Base-by-base conservation (phyloP, 2,888 invertebrate species). In the Rotaria sp. region DNA sequence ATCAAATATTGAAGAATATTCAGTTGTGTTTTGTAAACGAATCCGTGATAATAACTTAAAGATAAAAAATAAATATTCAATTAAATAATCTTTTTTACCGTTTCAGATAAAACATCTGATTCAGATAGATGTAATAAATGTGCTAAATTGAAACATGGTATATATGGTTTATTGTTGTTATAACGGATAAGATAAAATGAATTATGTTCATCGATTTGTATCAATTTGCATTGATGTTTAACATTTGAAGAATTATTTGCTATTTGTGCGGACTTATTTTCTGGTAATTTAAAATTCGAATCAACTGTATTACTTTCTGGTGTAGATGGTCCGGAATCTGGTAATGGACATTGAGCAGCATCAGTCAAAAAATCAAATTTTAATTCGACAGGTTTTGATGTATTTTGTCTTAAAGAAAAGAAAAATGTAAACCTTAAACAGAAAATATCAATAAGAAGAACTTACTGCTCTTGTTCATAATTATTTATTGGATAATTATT, bases 121-220 rank as follows among this genome's bases (percentile, higher is more conserved):
- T 67, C 67, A 18, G 67, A 30, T 35, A 35, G 3, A 67, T 67
- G 30, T 7, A 67, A 35, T 15, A 67, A 35, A 35, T 13, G 35
- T 67, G 67, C 67, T 35, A 67, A 67, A 35, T 35, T 67, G 67
- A 67, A 67, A 67, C 67, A 67, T 35, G 67, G 67, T 21, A 67
- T 67, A 21, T 13, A 35, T 21, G 67, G 67, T 67, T 30, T 30
- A 35, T 67, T 35, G 18, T 67, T 15, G 15, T 15, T 35, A 7
- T 35, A 18, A 67, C 67, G 67, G 35, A 67, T 67, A 67, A 67
- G 67, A 30, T 18, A 67, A 21, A 67, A 35, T 18, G 18, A 30
- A 67, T 67, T 35, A 2, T 35, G 35, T 35, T 67, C 67, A 67
- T 67, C 67, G 21, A 67, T 67, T 35, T 15, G 13, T 15, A 67